Evolutionary conservation across 2,888 invertebrate species (phyloP).

Genomic region (Hypolimnas misippus): DNA sequence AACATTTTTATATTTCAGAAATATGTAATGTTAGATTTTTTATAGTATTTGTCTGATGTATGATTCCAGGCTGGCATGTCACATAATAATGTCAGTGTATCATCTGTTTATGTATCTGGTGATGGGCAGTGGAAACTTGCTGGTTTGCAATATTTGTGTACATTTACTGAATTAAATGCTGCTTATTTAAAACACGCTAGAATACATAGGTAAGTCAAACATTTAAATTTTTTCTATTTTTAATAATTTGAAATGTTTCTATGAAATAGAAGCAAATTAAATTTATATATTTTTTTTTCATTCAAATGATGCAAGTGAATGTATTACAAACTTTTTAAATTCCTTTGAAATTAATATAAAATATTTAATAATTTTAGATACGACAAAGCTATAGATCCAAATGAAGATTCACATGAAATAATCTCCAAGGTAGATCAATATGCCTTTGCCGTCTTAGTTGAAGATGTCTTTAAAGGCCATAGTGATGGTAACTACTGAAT

Average conservation of each 20-base stretch:
- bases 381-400: constrained; percentile 88
- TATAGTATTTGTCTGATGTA: too few species aligned
- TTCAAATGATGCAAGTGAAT: too few species aligned
- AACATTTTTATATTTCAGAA: not conserved
- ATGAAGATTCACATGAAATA: constrained; percentile 85
- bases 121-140: constrained; percentile 95
- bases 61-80: constrained; percentile 87
- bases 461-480: constrained; percentile 87
- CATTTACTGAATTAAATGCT: constrained; percentile 86
- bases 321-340: too few species aligned
- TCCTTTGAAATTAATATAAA: not conserved
- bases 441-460: constrained; percentile 90
- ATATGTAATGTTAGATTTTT: not conserved
- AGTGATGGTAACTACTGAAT: constrained; percentile 77
- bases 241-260: too few species aligned
- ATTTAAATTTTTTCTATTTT: too few species aligned
- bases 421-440: constrained; percentile 89
- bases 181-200: constrained; percentile 87
- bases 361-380: constrained; percentile 76
- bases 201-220: constrained; percentile 73
- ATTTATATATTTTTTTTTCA: too few species aligned
- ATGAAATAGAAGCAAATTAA: too few species aligned
- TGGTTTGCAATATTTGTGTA: constrained; percentile 91
- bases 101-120: constrained; percentile 91
- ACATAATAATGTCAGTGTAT: constrained; percentile 92